A percentile compares a stretch with the other conserved stretches of the same genome.
Evolutionary conservation across 2,797 vertebrate genomes (phyloP).

Genomic region (Heliangelus exortis): DNA sequence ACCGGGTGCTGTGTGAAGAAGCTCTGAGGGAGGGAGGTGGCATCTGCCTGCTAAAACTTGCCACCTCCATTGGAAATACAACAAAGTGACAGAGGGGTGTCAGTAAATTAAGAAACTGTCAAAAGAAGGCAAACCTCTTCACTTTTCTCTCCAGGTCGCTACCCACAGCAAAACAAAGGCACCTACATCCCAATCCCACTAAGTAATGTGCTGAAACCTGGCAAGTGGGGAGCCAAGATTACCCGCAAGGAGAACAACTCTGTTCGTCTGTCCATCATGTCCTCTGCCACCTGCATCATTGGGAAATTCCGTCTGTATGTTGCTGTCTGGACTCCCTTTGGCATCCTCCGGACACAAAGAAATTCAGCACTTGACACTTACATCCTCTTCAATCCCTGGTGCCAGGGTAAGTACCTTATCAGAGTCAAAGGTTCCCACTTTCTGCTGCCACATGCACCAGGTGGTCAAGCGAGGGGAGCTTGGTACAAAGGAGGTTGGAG

Average conservation of each 20-base stretch:
- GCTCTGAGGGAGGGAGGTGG: background rate
- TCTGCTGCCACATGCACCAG: background rate
- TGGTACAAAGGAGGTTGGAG: background rate
- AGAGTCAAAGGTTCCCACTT: background rate
- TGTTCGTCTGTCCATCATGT: slow-evolving; percentile 85
- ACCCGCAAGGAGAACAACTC: slow-evolving; percentile 63
- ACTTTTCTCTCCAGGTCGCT: slow-evolving; percentile 82
- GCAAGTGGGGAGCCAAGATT: slow-evolving; percentile 86
- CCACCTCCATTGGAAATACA: background rate
- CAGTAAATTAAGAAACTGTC: background rate
- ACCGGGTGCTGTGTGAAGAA: background rate
- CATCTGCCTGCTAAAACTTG: background rate
- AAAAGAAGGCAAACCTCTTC: background rate
- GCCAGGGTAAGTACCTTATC: slow-evolving; percentile 77
- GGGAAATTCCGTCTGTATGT: slow-evolving; percentile 92
- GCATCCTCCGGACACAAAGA: slow-evolving; percentile 86
- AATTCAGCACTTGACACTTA: slow-evolving; percentile 83
- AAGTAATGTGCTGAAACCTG: slow-evolving; percentile 75
- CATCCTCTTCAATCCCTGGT: slow-evolving; percentile 96
- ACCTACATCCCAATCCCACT: slow-evolving; percentile 89
- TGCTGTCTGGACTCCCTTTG: slow-evolving; percentile 87
- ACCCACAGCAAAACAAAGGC: slow-evolving; percentile 90
- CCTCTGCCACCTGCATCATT: slow-evolving; percentile 85
- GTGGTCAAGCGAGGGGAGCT: background rate
- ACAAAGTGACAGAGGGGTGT: background rate